Percentiles rank a stretch among this genome's conserved stretches.
Evolutionary conservation across 2,797 vertebrate species (phyloP).

Genomic region (Allobates femoralis): DNA sequence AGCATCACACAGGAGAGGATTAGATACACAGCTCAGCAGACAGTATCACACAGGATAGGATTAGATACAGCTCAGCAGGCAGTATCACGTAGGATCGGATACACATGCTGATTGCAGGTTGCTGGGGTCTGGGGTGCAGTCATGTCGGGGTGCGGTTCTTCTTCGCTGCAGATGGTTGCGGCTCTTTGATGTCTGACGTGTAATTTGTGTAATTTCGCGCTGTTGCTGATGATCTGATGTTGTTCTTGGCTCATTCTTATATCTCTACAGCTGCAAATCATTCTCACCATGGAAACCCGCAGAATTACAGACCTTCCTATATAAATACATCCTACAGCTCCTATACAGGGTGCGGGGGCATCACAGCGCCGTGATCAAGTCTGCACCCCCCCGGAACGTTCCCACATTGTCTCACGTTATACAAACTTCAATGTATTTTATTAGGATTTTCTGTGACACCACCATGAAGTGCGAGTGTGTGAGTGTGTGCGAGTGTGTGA

Average conservation of each 20-base stretch:
- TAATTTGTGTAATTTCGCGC: constrained; percentile 1
- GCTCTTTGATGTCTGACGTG: background rate
- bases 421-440: too few species aligned
- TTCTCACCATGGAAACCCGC: constrained; percentile 24
- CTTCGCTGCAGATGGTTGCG: background rate
- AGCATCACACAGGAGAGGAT: background rate
- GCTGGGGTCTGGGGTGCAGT: background rate
- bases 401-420: too few species aligned
- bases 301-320: background rate
- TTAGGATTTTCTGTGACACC: too few species aligned
- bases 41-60: background rate
- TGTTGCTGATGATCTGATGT: background rate
- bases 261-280: constrained; percentile 17
- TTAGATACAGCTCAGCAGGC: background rate
- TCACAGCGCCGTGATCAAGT: too few species aligned
- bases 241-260: constrained; percentile 4
- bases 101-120: background rate
- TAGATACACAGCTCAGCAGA: background rate
- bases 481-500: too few species aligned
- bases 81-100: background rate
- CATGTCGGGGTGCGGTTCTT: background rate
- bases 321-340: background rate
- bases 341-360: background rate
- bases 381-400: too few species aligned
- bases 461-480: too few species aligned